These are phyloP conservation scores for Metridium senile DNA, from an alignment of 92 coral and sea anemone species.

Conservation along the genomic window DNA sequence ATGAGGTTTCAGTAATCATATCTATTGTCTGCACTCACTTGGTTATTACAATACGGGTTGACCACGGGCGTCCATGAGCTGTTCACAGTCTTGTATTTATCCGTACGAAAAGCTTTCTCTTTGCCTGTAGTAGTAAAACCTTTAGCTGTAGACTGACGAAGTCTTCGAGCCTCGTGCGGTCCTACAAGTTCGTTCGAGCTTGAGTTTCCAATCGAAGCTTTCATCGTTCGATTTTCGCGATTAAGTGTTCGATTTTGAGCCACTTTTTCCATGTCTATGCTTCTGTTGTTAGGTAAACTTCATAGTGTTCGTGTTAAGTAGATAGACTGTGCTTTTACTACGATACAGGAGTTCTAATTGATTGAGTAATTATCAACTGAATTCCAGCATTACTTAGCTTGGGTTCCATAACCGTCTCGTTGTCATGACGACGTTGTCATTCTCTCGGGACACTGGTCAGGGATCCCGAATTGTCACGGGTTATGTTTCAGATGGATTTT, in stretches of 20 bases:
- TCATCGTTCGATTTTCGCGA: not conserved
- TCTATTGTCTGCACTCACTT: slow-evolving; percentile 28
- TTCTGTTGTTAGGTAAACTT: not conserved
- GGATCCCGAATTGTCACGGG: not conserved
- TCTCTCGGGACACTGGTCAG: not conserved
- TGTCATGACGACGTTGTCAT: not conserved
- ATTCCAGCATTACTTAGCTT: not conserved
- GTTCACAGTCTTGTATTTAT: slow-evolving; percentile 61
- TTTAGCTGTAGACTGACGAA: slow-evolving; percentile 14
- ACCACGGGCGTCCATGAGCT: slow-evolving; percentile 68
- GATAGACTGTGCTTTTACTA: not conserved
- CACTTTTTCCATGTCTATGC: not conserved
- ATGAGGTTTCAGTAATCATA: not conserved
- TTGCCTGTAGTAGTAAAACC: slow-evolving; percentile 11
- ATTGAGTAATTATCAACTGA: not conserved
- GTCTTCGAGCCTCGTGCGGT: slow-evolving; percentile 19
- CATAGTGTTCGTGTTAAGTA: not conserved
- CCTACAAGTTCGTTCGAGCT: slow-evolving; percentile 21
- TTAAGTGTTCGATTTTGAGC: not conserved
- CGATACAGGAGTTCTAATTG: not conserved
- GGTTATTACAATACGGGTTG: slow-evolving; percentile 50
- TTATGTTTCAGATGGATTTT: not conserved
- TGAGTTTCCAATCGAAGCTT: not conserved
- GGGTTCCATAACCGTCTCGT: not conserved
- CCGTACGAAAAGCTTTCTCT: slow-evolving; percentile 56